Conservation (phyloP, 2,888 invertebrate genomes). For the Calameuta idolon region DNA sequence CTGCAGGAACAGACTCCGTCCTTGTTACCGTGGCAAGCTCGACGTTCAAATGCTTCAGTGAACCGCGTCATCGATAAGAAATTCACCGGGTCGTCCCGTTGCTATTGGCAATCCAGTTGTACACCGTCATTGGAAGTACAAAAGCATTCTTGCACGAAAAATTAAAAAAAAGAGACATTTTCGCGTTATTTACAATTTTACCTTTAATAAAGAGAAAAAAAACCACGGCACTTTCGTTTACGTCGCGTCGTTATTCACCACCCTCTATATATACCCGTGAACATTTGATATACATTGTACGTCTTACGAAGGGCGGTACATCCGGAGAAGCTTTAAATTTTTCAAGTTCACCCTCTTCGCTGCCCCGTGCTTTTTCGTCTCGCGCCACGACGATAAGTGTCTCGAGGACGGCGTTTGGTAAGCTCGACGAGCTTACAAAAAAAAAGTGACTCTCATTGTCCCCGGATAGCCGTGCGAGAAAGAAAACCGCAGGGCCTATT, state of each 20-base stretch:
- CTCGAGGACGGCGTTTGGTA: background rate
- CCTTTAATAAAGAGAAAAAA: background rate
- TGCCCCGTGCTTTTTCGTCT: background rate
- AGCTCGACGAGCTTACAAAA: background rate
- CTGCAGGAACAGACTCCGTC: background rate
- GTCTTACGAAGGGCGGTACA: background rate
- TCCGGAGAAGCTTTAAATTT: background rate
- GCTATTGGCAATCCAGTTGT: background rate
- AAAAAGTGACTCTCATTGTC: background rate
- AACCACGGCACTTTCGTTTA: background rate
- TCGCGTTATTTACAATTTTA: background rate
- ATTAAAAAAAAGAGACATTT: background rate
- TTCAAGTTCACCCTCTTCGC: background rate
- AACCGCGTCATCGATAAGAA: constrained; percentile 45
- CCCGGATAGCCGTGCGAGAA: background rate
- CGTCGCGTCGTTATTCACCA: background rate
- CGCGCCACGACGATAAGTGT: background rate
- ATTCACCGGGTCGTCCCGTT: constrained; percentile 29
- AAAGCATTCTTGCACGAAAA: background rate
- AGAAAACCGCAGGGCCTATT: constrained; percentile 7
- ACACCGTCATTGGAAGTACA: background rate
- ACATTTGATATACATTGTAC: background rate
- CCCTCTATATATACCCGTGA: background rate
- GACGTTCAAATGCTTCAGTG: constrained; percentile 38
- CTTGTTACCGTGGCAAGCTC: background rate